A percentile compares a stretch with the other conserved stretches of the same genome.
Conservation (phyloP, 2,113 vertebrate species). For the Potamarius usumacintae region DNA sequence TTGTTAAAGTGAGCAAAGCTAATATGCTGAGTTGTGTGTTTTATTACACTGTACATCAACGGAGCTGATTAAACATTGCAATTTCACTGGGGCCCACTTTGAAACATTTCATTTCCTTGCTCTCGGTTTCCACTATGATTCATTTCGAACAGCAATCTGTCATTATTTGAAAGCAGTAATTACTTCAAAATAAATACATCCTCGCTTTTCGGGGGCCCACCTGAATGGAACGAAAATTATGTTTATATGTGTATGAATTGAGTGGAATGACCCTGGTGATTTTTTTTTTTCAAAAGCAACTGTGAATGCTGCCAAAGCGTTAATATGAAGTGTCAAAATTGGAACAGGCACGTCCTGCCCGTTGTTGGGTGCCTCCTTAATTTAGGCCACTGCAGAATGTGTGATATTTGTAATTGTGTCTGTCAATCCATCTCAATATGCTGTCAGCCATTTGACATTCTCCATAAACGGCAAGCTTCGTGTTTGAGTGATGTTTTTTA, state of each 20-base stretch:
- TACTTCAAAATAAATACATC: constrained; percentile 46
- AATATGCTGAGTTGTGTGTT: constrained; percentile 31
- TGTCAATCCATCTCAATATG: constrained; percentile 53
- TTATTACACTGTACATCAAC: constrained; percentile 20
- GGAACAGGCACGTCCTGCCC: constrained; percentile 42
- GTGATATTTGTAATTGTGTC: constrained; percentile 58
- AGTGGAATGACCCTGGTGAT: constrained; percentile 39
- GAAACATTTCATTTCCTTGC: constrained; percentile 32
- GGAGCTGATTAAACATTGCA: constrained; percentile 29
- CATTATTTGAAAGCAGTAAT: constrained; percentile 45
- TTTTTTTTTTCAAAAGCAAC: constrained; percentile 10
- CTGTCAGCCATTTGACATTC: constrained; percentile 49
- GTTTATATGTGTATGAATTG: constrained; percentile 43
- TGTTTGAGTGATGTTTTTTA: constrained; percentile 37
- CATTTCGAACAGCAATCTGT: constrained; percentile 34
- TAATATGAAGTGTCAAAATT: constrained; percentile 46
- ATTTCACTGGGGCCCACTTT: constrained; percentile 20
- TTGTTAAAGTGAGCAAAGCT: constrained; percentile 48
- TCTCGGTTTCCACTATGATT: constrained; percentile 16
- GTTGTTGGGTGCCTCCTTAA: constrained; percentile 51
- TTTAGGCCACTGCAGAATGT: constrained; percentile 43
- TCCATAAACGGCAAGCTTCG: constrained; percentile 37
- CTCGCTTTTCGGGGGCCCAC: constrained; percentile 14
- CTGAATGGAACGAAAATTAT: constrained; percentile 42
- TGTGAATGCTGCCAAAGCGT: constrained; percentile 35